Percentiles rank a stretch among this genome's conserved stretches.
These are phyloP conservation scores for Zalophus californianus DNA, from an alignment of 2,797 vertebrate species.

Conservation along the genomic window DNA sequence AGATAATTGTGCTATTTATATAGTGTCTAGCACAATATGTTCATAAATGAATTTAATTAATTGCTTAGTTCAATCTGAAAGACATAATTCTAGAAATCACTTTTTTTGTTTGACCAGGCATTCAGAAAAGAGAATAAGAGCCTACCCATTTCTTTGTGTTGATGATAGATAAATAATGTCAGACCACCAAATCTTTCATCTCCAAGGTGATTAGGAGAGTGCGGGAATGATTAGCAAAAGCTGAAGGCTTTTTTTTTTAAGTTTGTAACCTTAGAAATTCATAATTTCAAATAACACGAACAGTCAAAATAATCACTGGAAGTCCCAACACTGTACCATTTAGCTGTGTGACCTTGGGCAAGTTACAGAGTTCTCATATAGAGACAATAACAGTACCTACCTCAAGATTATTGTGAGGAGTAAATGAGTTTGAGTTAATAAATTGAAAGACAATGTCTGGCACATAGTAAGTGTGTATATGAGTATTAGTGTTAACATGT, in stretches of 20 bases:
- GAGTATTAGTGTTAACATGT: neutral
- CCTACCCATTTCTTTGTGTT: neutral
- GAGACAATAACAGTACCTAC: neutral
- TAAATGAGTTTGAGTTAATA: neutral
- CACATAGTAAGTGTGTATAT: neutral
- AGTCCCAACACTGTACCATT: neutral
- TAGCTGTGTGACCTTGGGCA: neutral
- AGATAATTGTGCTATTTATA: neutral
- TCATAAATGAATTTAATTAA: constrained; percentile 22
- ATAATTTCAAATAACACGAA: neutral
- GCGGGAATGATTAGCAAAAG: neutral
- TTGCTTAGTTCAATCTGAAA: constrained; percentile 24
- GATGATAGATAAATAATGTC: neutral
- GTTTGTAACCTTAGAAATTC: constrained; percentile 17
- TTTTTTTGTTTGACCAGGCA: neutral
- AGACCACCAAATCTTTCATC: neutral
- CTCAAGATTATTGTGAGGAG: neutral
- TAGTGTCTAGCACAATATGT: neutral
- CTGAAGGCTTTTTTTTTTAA: neutral
- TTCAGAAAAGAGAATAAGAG: neutral
- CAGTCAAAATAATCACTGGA: constrained; percentile 5
- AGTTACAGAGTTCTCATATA: neutral
- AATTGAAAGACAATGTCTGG: neutral
- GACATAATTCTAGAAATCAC: neutral
- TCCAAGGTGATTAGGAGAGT: neutral